Conservation (phyloP, 2,888 invertebrate species). For the Cristatella mucedo region DNA sequence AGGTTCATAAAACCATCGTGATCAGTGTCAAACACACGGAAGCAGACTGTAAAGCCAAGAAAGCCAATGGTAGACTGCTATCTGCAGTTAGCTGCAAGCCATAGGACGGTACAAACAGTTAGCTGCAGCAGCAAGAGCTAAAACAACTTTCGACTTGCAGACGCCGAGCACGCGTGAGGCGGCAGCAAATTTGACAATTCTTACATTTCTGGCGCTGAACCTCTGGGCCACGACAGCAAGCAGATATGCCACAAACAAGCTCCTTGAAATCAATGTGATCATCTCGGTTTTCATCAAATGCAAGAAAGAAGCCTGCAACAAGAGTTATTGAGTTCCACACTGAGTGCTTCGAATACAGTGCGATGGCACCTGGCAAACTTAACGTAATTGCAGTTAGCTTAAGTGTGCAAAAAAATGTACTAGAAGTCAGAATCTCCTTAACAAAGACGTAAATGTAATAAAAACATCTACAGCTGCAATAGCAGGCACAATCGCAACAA, state of each 20-base stretch:
- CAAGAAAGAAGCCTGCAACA: constrained; percentile 48
- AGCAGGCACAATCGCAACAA: too few species aligned
- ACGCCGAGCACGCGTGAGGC: neutral
- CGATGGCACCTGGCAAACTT: too few species aligned
- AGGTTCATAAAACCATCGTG: constrained; percentile 60
- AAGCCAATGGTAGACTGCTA: neutral
- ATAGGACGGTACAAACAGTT: too few species aligned
- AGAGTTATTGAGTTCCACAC: too few species aligned
- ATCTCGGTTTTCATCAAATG: constrained; percentile 79
- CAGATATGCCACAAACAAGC: constrained; percentile 81
- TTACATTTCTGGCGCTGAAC: constrained; percentile 73
- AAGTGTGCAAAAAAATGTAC: too few species aligned
- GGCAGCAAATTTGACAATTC: constrained; percentile 20
- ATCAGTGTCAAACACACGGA: constrained; percentile 76
- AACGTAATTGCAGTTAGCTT: too few species aligned
- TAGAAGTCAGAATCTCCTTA: too few species aligned
- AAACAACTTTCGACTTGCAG: neutral
- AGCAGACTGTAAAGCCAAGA: constrained; percentile 54
- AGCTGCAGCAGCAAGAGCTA: neutral
- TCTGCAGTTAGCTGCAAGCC: too few species aligned
- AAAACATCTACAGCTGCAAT: too few species aligned
- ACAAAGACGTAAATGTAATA: too few species aligned
- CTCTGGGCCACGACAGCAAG: constrained; percentile 72
- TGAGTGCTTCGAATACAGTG: too few species aligned
- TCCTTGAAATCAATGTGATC: constrained; percentile 86